Conservation (phyloP, 2,113 vertebrate genomes). For the Oryzias woworae region DNA sequence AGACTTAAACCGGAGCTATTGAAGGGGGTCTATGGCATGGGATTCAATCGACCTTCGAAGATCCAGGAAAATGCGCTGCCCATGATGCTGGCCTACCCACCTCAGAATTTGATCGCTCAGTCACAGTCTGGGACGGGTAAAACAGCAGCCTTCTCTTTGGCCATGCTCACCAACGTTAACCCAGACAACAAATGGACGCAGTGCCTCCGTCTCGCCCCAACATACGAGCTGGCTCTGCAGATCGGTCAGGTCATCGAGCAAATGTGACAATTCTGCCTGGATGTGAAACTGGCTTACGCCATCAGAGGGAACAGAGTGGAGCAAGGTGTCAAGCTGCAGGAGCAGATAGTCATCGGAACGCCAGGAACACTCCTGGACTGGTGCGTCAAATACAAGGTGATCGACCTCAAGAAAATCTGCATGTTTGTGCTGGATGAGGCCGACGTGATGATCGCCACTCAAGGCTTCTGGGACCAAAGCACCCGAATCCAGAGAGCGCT, state of each 20-base stretch:
- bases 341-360: conserved; percentile 93
- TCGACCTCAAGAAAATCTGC: conserved; percentile 91
- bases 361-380: conserved; percentile 93
- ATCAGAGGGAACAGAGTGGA: conserved; percentile 91
- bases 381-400: conserved; percentile 88
- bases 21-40: conserved; percentile 89
- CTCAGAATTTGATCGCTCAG: conserved; percentile 94
- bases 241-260: conserved; percentile 95
- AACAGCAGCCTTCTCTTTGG: conserved; percentile 93
- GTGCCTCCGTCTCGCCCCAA: conserved; percentile 94
- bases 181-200: conserved; percentile 85
- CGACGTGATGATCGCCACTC: conserved; percentile 94
- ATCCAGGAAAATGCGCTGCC: conserved; percentile 94
- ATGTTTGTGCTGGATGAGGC: conserved; percentile 97
- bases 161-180: conserved; percentile 92
- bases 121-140: conserved; percentile 96
- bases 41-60: conserved; percentile 94
- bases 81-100: conserved; percentile 96
- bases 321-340: conserved; percentile 82
- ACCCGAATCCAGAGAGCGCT: conserved; percentile 93
- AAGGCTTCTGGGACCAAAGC: conserved; percentile 96
- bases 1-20: conserved; percentile 89
- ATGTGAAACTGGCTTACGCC: conserved; percentile 88
- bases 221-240: conserved; percentile 93
- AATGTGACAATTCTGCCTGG: conserved; percentile 90